Evolutionary conservation across 2,113 vertebrate genomes (phyloP).

Genomic region (Poecile atricapillus): DNA sequence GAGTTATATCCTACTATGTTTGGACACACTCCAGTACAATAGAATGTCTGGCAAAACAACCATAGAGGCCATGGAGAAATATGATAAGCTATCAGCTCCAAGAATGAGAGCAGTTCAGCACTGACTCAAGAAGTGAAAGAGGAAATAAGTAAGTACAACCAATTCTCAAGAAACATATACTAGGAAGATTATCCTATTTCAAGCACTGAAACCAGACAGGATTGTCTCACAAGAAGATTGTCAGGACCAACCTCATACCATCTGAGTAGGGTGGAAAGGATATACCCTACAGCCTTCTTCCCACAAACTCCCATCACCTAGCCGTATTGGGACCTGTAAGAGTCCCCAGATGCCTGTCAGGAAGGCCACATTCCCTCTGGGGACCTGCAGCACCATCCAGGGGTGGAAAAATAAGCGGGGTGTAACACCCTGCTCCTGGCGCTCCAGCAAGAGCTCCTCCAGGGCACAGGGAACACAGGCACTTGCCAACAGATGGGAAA

Average conservation of each 20-base stretch:
- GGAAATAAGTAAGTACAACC: not conserved
- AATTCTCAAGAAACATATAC: not conserved
- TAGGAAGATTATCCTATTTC: not conserved
- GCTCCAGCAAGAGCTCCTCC: not conserved
- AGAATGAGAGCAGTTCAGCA: not conserved
- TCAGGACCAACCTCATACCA: not conserved
- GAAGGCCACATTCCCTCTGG: not conserved
- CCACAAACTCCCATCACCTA: not conserved
- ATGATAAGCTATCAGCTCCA: not conserved
- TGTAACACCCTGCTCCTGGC: not conserved
- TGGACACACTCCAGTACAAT: not conserved
- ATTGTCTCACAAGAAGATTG: not conserved
- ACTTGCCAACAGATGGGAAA: not conserved
- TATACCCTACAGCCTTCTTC: not conserved
- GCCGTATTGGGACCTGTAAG: not conserved
- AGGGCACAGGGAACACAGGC: not conserved
- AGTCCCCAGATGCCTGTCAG: not conserved
- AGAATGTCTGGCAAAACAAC: not conserved
- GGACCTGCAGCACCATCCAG: not conserved
- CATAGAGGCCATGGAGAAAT: not conserved
- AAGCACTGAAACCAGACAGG: not conserved
- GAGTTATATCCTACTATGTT: not conserved
- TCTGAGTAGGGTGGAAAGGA: not conserved
- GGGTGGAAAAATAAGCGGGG: fast-evolving
- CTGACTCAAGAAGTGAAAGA: not conserved